Percentiles rank a stretch among this genome's conserved stretches.
Conservation (phyloP, 2,888 invertebrate genomes). For the Vanessa cardui region DNA sequence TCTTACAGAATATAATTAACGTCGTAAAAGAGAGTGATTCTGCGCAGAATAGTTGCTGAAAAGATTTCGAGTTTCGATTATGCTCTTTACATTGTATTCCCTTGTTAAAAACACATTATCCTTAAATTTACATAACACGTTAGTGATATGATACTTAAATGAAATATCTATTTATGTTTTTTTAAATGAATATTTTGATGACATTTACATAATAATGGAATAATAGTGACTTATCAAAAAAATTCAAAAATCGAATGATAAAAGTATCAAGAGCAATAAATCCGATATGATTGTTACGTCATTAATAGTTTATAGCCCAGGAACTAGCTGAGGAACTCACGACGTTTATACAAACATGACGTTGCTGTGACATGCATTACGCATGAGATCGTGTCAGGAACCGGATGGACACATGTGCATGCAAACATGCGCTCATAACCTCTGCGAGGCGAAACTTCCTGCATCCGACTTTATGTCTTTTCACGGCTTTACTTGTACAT, state of each 20-base stretch:
- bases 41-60: too few relatives aligned
- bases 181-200: too few relatives aligned
- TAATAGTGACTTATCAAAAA: too few relatives aligned
- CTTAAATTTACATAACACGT: too few relatives aligned
- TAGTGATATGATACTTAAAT: too few relatives aligned
- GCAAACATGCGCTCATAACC: constrained; percentile 31
- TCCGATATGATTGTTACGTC: not conserved
- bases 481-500: not conserved
- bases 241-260: not conserved
- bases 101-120: too few relatives aligned
- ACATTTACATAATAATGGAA: too few relatives aligned
- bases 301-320: constrained; percentile 10
- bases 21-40: too few relatives aligned
- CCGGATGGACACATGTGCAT: constrained; percentile 53
- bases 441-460: constrained; percentile 31
- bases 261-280: constrained; percentile 10
- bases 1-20: too few relatives aligned
- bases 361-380: constrained; percentile 53
- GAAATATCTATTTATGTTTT: too few relatives aligned
- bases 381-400: constrained; percentile 57
- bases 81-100: too few relatives aligned
- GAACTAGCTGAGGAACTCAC: constrained; percentile 20
- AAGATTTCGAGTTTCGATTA: too few relatives aligned
- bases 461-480: constrained; percentile 32
- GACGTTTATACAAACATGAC: constrained; percentile 5